These are phyloP conservation scores for Lutraria lutraria DNA, from an alignment of 2,888 invertebrate genomes.

Conservation along the genomic window DNA sequence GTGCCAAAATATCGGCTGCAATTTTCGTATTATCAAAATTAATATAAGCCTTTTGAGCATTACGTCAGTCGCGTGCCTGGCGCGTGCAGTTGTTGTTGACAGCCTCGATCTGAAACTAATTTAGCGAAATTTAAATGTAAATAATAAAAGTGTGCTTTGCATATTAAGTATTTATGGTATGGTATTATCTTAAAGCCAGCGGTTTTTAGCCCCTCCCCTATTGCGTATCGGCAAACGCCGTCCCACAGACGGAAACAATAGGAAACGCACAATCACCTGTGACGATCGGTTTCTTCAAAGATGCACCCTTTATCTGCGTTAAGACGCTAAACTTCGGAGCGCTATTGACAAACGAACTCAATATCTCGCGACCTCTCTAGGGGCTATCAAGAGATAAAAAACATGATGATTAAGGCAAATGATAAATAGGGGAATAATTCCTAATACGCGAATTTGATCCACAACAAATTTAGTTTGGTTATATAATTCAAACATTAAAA, in stretches of 20 bases:
- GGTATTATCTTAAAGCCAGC: slow-evolving; percentile 66
- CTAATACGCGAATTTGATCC: slow-evolving; percentile 43
- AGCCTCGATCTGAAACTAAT: slow-evolving; percentile 68
- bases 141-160: slow-evolving; percentile 67
- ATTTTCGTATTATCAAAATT: slow-evolving; percentile 27
- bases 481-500: slow-evolving; percentile 45
- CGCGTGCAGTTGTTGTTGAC: slow-evolving; percentile 72
- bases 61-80: slow-evolving; percentile 69
- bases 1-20: slow-evolving; percentile 66
- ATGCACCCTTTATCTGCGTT: slow-evolving; percentile 55
- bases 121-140: slow-evolving; percentile 70
- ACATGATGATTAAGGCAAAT: slow-evolving; percentile 36
- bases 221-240: slow-evolving; percentile 43
- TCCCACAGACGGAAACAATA: slow-evolving; percentile 40
- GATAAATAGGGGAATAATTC: slow-evolving; percentile 41
- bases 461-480: slow-evolving; percentile 46
- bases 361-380: slow-evolving; percentile 20
- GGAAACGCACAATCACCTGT: slow-evolving; percentile 48
- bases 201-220: slow-evolving; percentile 64
- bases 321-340: slow-evolving; percentile 49
- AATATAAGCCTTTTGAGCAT: slow-evolving; percentile 56
- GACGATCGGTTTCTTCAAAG: slow-evolving; percentile 35
- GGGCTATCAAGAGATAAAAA: slow-evolving; percentile 35
- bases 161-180: slow-evolving; percentile 68
- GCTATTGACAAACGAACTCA: slow-evolving; percentile 42